phyloP scores from a whole-genome alignment of 2,797 vertebrate species.

The Pangasius sanitwongsei region DNA sequence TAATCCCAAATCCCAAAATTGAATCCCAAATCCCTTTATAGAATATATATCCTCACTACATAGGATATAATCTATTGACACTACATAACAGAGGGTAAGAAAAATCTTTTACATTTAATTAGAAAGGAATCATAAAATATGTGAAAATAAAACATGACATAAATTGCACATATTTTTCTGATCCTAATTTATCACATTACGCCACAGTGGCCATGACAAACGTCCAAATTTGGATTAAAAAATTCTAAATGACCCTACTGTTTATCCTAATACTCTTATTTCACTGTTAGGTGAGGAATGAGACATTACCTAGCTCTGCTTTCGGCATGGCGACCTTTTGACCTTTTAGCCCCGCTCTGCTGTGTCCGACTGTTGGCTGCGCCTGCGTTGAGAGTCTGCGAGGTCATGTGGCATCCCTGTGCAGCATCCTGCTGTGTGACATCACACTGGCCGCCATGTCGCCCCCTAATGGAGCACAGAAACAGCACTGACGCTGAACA shows the following conservation, averaged over 20 bases:
- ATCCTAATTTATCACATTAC: not conserved
- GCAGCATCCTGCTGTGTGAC: constrained; percentile 85
- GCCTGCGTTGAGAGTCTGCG: constrained; percentile 82
- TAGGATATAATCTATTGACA: not conserved
- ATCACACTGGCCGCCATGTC: constrained; percentile 89
- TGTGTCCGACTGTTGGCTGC: constrained; percentile 81
- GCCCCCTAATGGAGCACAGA: constrained; percentile 67
- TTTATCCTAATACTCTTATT: too few relatives aligned
- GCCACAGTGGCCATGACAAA: not conserved
- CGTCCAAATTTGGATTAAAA: not conserved
- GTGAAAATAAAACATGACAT: not conserved
- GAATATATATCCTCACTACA: not conserved
- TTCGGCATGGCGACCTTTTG: constrained; percentile 79
- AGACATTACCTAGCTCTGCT: constrained; percentile 79
- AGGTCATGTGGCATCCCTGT: constrained; percentile 80
- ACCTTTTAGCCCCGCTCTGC: constrained; percentile 84
- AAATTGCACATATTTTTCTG: not conserved
- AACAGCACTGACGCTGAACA: not conserved
- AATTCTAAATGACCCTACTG: not conserved
- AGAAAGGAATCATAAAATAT: not conserved
- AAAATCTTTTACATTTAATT: not conserved
- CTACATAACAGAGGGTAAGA: not conserved
- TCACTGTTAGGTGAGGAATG: too few relatives aligned
- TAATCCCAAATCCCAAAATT: not conserved
- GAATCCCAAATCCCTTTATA: not conserved